Percentiles rank a stretch among this genome's conserved stretches.
Conservation (phyloP, 2,888 invertebrate species). For the Palloptera scutellata region DNA sequence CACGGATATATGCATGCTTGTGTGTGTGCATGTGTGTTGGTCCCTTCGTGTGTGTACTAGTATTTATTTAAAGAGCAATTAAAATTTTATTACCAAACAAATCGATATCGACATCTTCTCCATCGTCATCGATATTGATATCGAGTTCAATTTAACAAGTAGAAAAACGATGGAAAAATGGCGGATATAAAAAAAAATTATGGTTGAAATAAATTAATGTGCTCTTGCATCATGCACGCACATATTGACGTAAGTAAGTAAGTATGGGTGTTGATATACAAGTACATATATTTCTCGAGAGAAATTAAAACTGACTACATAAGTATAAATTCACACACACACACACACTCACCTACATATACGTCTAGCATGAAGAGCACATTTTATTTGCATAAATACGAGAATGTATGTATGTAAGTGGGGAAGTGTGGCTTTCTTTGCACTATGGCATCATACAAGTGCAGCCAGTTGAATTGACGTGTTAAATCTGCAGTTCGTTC, state of each 20-base stretch:
- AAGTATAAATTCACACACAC: neutral
- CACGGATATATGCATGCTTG: neutral
- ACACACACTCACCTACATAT: neutral
- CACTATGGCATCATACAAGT: neutral
- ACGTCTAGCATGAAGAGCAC: neutral
- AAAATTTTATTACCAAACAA: too few species aligned
- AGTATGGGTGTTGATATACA: neutral
- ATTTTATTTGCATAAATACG: conserved; percentile 11
- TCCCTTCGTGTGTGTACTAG: neutral
- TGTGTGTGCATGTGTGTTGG: neutral
- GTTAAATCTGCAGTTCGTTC: neutral
- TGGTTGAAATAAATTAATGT: neutral
- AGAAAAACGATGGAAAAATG: neutral
- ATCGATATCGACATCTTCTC: too few species aligned
- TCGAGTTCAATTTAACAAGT: too few species aligned
- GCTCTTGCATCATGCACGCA: neutral
- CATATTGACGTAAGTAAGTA: neutral
- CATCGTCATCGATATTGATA: too few species aligned
- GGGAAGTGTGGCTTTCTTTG: neutral
- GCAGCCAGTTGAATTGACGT: neutral
- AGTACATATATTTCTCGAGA: neutral
- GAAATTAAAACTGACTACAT: too few species aligned
- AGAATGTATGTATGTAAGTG: neutral
- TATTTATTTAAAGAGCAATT: neutral
- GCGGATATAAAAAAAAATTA: neutral